Evolutionary conservation across 2,797 vertebrate species (phyloP), one percentile per base, ranked within the genome.

Genomic region (Lacerta viridis): DNA sequence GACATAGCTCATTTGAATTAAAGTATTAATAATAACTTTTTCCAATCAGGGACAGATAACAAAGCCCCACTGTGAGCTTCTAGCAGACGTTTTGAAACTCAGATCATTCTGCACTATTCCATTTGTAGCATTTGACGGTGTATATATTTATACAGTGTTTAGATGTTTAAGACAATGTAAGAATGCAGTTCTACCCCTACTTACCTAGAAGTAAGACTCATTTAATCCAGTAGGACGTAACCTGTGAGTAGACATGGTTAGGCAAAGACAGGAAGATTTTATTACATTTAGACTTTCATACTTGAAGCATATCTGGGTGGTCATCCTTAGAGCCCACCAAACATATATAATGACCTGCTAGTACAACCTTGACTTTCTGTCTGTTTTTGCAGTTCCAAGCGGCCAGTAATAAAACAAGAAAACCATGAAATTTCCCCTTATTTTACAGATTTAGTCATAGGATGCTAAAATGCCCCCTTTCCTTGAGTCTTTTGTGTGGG

Each of bases 1-100:
- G 75, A 72, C 20, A 7, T 18, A 88, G 66, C 75, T 88, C 76
- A 88, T 88, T 84, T 79, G 82, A 83, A 88, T 84, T 61, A 79
- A 88, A 84, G 64, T 84, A 88, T 84, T 84, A 84, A 88, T 84
- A 84, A 88, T 84, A 84, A 88, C 76, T 39, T 72, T 29, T 18
- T 79, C 18, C 75, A 88, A 41, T 84, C 76, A 84, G 75, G 36
- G 46, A 72, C 33, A 84, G 36, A 88, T 83, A 82, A 87, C 71
- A 87, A 82, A 66, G 59, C 66, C 27, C 27, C 71, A 43, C 75
- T 82, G 64, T 88, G 76, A 88, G 81, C 43, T 77, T 84, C 66
- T 72, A 80, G 71, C 29, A 79, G 86, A 61, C 68, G 72, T 84
- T 79, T 88, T 69, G 79, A 74, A 71, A 84, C 46, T 61, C 75